Percentiles rank a stretch among this genome's conserved stretches.
These are phyloP conservation scores for Cordylochernes scorpioides DNA, from an alignment of 2,888 invertebrate species.

Conservation along the genomic window DNA sequence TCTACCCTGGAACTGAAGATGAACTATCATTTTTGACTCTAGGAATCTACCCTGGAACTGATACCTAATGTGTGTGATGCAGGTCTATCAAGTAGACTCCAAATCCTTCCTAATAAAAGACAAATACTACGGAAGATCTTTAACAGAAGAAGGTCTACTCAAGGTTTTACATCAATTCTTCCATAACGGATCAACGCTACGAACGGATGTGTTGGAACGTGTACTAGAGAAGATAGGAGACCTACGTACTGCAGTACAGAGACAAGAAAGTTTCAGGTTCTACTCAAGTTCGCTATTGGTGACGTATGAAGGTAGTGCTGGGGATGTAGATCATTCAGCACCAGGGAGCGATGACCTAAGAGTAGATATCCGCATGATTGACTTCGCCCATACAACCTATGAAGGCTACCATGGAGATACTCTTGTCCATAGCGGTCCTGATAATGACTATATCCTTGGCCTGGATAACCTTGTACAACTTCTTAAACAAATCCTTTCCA, in stretches of 20 bases:
- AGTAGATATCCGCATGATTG: conserved; percentile 65
- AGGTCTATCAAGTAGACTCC: conserved; percentile 46
- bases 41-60: too few species aligned
- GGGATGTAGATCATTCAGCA: too few species aligned
- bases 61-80: too few species aligned
- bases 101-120: conserved; percentile 37
- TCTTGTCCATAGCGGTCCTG: conserved; percentile 52
- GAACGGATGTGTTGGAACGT: conserved; percentile 38
- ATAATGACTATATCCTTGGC: conserved; percentile 66
- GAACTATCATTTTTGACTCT: too few species aligned
- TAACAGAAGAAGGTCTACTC: conserved; percentile 52
- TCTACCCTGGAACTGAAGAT: too few species aligned
- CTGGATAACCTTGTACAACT: conserved; percentile 51
- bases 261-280: conserved; percentile 60
- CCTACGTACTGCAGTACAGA: conserved; percentile 48
- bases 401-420: conserved; percentile 31
- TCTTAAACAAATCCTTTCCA: conserved; percentile 19
- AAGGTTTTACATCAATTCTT: conserved; percentile 55
- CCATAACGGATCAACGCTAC: conserved; percentile 40
- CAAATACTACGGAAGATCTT: conserved; percentile 68
- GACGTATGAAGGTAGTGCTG: conserved; percentile 49
- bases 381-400: conserved; percentile 80
- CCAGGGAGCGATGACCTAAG: too few species aligned
- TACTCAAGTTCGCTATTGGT: conserved; percentile 61
- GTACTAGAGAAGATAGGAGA: conserved; percentile 45